Percentiles rank a stretch among this genome's conserved stretches.
phyloP scores from a whole-genome alignment of 2,113 vertebrate species.

The Catharus minimus region DNA sequence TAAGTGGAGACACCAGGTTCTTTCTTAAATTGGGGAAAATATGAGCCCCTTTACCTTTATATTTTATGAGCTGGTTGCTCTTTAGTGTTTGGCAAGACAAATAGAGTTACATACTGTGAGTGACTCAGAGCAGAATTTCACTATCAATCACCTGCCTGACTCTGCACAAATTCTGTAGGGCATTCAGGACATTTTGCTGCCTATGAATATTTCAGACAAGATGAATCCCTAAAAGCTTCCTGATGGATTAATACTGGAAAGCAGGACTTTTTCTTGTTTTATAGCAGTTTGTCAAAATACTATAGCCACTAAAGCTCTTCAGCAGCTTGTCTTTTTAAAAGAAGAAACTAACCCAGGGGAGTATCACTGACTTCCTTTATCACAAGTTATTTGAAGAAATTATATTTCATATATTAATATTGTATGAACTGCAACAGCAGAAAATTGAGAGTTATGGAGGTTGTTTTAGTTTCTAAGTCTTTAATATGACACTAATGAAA shows the following conservation, averaged over 20 bases:
- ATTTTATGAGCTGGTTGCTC: conserved; percentile 77
- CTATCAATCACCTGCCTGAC: conserved; percentile 82
- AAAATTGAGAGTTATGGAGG: conserved; percentile 37
- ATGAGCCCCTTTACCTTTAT: conserved; percentile 69
- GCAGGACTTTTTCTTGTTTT: conserved; percentile 65
- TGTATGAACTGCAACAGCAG: conserved; percentile 39
- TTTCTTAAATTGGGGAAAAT: conserved; percentile 68
- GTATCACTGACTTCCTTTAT: conserved; percentile 40
- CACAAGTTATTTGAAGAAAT: conserved; percentile 66
- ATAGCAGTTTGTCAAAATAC: conserved; percentile 72
- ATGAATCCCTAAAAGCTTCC: conserved; percentile 77
- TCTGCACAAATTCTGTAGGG: conserved; percentile 82
- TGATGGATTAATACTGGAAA: conserved; percentile 79
- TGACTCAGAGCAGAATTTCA: conserved; percentile 77
- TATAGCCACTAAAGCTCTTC: conserved; percentile 17
- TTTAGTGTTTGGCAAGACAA: conserved; percentile 82
- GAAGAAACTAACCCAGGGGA: conserved; percentile 18
- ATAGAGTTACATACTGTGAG: conserved; percentile 82
- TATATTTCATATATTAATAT: conserved; percentile 71
- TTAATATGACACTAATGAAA: conserved; percentile 57
- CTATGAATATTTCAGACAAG: conserved; percentile 87
- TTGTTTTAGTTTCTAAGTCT: conserved; percentile 12
- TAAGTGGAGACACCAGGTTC: conserved; percentile 38
- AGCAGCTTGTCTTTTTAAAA: conserved; percentile 46
- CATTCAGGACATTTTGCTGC: conserved; percentile 85